Percentiles rank a stretch among this genome's conserved stretches.
These are phyloP conservation scores for Cryptocheilus praepositus DNA, from an alignment of 2,888 invertebrate species.

Conservation along the genomic window DNA sequence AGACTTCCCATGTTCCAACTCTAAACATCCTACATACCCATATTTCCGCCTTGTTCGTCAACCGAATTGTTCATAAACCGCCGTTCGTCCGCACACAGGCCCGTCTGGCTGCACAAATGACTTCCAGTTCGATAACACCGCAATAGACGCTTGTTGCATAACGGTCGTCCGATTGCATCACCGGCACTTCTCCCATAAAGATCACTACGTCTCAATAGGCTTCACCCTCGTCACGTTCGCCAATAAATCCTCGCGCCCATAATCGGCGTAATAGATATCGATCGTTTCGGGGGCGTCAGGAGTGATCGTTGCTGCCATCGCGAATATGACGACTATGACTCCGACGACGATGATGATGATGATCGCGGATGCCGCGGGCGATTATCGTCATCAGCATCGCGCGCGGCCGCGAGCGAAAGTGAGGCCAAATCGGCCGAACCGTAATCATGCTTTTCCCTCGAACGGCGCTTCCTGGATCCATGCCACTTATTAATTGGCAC, in stretches of 20 bases:
- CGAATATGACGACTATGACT: too few species aligned
- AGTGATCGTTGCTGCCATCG: constrained; percentile 1
- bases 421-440: constrained; percentile 21
- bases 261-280: constrained; percentile 10
- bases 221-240: constrained; percentile 11
- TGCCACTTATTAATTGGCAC: constrained; percentile 18
- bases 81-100: too few species aligned
- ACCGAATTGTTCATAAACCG: too few species aligned
- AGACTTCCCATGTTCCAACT: too few species aligned
- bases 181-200: background rate
- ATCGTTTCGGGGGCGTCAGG: background rate
- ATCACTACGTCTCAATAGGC: constrained; percentile 13
- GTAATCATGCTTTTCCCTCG: constrained; percentile 21
- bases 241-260: background rate
- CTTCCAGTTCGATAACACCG: background rate
- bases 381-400: constrained; percentile 3
- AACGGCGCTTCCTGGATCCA: constrained; percentile 27
- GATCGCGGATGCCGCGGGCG: too few species aligned
- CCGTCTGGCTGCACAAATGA: too few species aligned
- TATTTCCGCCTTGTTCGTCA: too few species aligned
- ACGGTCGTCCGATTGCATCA: too few species aligned
- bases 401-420: constrained; percentile 32
- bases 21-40: too few species aligned
- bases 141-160: background rate
- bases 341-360: too few species aligned